These are phyloP conservation scores for Eremophila alpestris DNA, from an alignment of 2,797 vertebrate genomes.

Conservation along the genomic window DNA sequence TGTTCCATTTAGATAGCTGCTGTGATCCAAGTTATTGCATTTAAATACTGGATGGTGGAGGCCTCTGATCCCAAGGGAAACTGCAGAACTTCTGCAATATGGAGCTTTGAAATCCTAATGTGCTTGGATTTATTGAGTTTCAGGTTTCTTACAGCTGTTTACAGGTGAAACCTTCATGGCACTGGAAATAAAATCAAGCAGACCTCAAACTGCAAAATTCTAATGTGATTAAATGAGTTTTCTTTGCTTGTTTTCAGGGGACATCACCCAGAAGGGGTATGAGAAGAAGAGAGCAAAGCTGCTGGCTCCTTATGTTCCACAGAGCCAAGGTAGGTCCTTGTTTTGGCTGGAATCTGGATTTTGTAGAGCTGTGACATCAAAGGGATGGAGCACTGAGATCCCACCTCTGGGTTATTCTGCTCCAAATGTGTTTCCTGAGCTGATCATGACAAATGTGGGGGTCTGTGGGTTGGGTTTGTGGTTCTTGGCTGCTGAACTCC, in stretches of 20 bases:
- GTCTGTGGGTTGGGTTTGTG: neutral
- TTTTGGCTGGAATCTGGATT: neutral
- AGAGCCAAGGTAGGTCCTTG: constrained; percentile 88
- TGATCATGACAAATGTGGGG: neutral
- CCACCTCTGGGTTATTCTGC: neutral
- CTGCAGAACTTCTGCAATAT: neutral
- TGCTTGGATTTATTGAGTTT: neutral
- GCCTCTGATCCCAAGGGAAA: constrained; percentile 42
- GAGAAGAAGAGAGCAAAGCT: constrained; percentile 99
- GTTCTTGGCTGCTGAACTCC: rapidly evolving
- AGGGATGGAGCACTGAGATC: neutral
- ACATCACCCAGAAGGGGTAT: constrained; percentile 99
- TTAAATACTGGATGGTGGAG: neutral
- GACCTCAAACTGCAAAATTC: neutral
- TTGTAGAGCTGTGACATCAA: neutral
- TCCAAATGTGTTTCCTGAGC: neutral
- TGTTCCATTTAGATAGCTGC: constrained; percentile 37
- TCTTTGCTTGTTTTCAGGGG: constrained; percentile 82
- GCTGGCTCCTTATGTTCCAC: constrained; percentile 91
- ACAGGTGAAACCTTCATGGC: neutral
- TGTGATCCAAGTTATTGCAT: neutral
- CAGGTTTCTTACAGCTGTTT: neutral
- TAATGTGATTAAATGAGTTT: neutral
- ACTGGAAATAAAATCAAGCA: neutral
- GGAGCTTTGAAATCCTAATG: constrained; percentile 8